Base-by-base conservation (phyloP, 1,140 invertebrate species). In the Caerostris extrusa region DNA sequence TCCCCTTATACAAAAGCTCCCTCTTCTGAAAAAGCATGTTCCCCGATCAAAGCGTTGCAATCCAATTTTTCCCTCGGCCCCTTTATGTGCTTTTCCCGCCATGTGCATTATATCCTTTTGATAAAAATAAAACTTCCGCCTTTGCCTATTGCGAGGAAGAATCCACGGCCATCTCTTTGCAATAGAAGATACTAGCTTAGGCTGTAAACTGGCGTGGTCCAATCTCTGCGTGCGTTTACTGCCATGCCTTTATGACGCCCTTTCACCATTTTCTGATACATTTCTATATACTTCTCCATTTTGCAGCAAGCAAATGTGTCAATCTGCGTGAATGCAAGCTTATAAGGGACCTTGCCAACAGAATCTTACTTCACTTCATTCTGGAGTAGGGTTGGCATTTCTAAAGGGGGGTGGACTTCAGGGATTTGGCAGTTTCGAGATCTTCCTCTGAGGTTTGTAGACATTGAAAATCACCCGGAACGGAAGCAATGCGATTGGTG, bases 201-300 rank as follows among this genome's bases (percentile, higher is more conserved):
- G 69, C 69, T 71, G 7, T 71, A 71, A 71, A 50, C 69, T 71
- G 69, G 69, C 19, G 69, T 71, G 5, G 7, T 7, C 69, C 69
- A 71, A 71, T 71, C 69, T 71, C 69, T 71, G n/a, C 2, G 7
- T 8, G n/a, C 69, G 34, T 71, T 71, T 71, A 34, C 69, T 71
- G 69, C 69, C 60, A 61, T 14, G 60, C 8, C 69, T 71, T 71
- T 71, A 71, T 71, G 34, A 19, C 69, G 7, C 69, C 34, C 69
- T 50, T 71, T 71, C 69, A 71, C 69, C 34, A 71, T 71, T 71
- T 71, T 19, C 69, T n/a, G 69, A 71, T 71, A 71, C 69, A 71
- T 71, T 71, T 71, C 69, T 71, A 71, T 71, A 50, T 50, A 71
- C n/a, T 71, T 71, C 19, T 71, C n/a, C n/a, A 4, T 34, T 19